Base-by-base conservation (phyloP, 2,113 vertebrate species). In the Daubentonia madagascariensis region DNA sequence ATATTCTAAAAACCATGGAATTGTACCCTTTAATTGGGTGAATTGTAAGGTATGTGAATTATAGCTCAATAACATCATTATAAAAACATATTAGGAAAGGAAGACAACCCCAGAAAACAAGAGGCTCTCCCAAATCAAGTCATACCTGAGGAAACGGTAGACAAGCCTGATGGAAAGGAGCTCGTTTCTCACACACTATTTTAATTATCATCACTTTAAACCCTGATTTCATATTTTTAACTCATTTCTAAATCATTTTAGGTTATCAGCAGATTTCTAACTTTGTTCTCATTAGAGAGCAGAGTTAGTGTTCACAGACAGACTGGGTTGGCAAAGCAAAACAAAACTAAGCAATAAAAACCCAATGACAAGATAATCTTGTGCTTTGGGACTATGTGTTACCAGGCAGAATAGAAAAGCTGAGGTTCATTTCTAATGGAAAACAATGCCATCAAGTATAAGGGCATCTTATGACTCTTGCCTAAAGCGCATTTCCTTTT, bases 231-330 rank as follows among this genome's bases (percentile, higher is more conserved):
- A 81, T 30, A 95, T 89, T 89, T 90, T 91, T 73, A 84, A 86
- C 20, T 92, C 63, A 73, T 61, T 89, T 75, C n/a, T 89, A 88
- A 86, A 87, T 96, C 80, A 97, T 78, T 92, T 86, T 68, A 61
- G 50, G 43, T 57, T 23, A 85, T 76, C 52, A 85, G 80, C 63
- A 96, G 65, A 75, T 96, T 84, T 91, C 61, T 86, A 92, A 95
- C 59, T 88, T 93, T 63, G 40, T 80, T 97, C 93, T 94, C 65
- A 85, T 85, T 87, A 89, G 86, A 97, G 52, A 97, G n/a, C 94
- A 96, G 45, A 94, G 85, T 97, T 90, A 85, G 32, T 67, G 45
- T 89, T 96, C 59, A 80, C 18, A 78, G 63, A 97, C 25, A 89
- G 32, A 96, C 4, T 72, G 43, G 52, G 40, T 37, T 78, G 89